Conservation (phyloP, 1,140 invertebrate genomes). For the Eurosta solidaginis region DNA sequence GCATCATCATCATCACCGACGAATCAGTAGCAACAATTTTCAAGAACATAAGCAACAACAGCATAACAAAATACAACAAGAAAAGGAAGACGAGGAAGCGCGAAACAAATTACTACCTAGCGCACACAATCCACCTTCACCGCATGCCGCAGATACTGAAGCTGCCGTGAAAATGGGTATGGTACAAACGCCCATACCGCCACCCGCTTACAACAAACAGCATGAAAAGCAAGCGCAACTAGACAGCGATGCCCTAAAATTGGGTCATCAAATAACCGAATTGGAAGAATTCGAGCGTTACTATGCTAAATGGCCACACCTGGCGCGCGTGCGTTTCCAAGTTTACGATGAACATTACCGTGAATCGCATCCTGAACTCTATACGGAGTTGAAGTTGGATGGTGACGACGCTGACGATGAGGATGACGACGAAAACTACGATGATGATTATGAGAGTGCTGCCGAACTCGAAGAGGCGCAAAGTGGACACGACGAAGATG, state of each 20-base stretch:
- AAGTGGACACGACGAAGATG: slow-evolving; percentile 46
- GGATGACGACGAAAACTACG: slow-evolving; percentile 38
- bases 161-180: neutral
- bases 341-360: slow-evolving; percentile 51
- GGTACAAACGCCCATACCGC: slow-evolving; percentile 29
- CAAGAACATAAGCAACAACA: slow-evolving; percentile 28
- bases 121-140: neutral
- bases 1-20: slow-evolving; percentile 17
- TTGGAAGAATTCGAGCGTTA: slow-evolving; percentile 52
- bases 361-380: slow-evolving; percentile 46
- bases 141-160: neutral
- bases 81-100: slow-evolving; percentile 40
- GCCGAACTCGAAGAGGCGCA: slow-evolving; percentile 49
- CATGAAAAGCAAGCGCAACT: neutral
- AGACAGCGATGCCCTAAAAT: neutral
- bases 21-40: neutral
- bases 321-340: slow-evolving; percentile 52
- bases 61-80: slow-evolving; percentile 29
- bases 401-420: neutral
- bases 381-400: slow-evolving; percentile 27
- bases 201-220: slow-evolving; percentile 23
- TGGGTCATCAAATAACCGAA: slow-evolving; percentile 53
- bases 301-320: slow-evolving; percentile 56
- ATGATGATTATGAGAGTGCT: slow-evolving; percentile 50
- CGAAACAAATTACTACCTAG: slow-evolving; percentile 37